Evolutionary conservation across 1,140 invertebrate species (phyloP).

Genomic region (Cherax quadricarinatus): DNA sequence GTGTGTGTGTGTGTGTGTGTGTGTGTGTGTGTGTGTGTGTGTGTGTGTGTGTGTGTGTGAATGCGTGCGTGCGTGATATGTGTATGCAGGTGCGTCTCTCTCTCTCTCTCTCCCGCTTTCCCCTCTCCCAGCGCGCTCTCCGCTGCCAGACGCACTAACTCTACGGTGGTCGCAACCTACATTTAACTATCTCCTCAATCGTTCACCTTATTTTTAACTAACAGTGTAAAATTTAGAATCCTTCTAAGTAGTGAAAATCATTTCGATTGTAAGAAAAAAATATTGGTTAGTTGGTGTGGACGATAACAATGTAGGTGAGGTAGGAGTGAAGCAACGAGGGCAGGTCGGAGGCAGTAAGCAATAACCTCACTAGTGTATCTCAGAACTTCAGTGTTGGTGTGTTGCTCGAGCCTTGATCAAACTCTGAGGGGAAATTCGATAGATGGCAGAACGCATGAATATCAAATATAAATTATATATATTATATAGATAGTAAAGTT

Average conservation of each 20-base stretch:
- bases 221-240: no score
- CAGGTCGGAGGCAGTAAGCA: conserved; percentile 1
- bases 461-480: neutral
- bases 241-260: no score
- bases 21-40: neutral
- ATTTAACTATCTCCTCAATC: neutral
- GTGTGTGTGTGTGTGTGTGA: neutral
- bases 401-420: neutral
- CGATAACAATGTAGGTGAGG: neutral
- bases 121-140: neutral
- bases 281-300: neutral
- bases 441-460: neutral
- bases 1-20: neutral
- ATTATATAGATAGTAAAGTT: neutral
- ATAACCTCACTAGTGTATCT: neutral
- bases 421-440: neutral
- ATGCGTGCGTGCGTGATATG: neutral
- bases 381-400: neutral
- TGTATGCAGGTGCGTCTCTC: neutral
- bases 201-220: neutral
- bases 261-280: neutral
- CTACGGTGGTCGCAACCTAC: neutral
- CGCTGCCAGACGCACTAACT: neutral
- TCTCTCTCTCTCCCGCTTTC: neutral
- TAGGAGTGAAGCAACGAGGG: neutral